A percentile compares a stretch with the other conserved stretches of the same genome.
Evolutionary conservation across 1,140 invertebrate species (phyloP).

Genomic region (Ceratina australensis): DNA sequence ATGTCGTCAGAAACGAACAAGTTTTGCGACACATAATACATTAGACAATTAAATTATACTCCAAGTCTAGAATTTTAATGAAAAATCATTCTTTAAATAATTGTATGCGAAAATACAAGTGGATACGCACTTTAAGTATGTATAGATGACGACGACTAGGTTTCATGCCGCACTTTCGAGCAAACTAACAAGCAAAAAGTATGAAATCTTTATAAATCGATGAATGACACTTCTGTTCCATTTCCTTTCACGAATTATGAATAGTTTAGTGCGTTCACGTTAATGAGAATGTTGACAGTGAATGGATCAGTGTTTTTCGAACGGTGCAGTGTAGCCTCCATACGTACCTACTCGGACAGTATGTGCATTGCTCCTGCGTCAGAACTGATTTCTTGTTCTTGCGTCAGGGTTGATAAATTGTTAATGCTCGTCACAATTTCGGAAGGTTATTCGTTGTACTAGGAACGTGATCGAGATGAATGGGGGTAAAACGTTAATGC

Average conservation of each 20-base stretch:
- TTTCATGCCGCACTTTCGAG: neutral
- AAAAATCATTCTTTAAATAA: too few species aligned
- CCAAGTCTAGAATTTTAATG: too few species aligned
- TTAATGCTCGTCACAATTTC: conserved; percentile 13
- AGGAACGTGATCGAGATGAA: conserved; percentile 1
- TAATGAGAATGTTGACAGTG: conserved; percentile 30
- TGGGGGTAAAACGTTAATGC: neutral
- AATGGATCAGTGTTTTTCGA: conserved; percentile 23
- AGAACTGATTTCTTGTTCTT: conserved; percentile 38
- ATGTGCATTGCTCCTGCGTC: conserved; percentile 27
- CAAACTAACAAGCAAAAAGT: conserved; percentile 1
- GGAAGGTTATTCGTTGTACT: neutral
- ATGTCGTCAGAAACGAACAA: too few species aligned
- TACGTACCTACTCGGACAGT: conserved; percentile 11
- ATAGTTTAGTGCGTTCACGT: neutral
- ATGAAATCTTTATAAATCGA: neutral
- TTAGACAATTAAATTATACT: too few species aligned
- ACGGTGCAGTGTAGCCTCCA: conserved; percentile 1
- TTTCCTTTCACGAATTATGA: neutral
- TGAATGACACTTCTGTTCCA: neutral
- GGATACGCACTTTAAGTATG: too few species aligned
- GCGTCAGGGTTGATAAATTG: conserved; percentile 48
- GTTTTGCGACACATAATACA: too few species aligned
- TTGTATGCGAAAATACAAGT: too few species aligned
- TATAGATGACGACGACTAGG: neutral